phyloP scores from a whole-genome alignment of 2,888 invertebrate genomes.

The Synergus itoensis region DNA sequence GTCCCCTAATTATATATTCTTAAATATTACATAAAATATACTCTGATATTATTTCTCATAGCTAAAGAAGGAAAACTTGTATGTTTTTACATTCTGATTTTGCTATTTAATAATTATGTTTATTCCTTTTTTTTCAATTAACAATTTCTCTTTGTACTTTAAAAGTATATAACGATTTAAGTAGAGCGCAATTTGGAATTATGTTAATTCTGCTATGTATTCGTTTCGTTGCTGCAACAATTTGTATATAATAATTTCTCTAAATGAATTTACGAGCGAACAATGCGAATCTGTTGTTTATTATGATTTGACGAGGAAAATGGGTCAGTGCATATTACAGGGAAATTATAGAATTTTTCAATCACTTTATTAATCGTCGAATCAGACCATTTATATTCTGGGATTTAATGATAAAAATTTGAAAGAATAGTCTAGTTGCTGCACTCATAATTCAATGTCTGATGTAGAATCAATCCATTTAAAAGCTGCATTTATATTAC shows the following conservation, averaged over 20 bases:
- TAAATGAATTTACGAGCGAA: background rate
- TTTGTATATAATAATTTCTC: conserved; percentile 35
- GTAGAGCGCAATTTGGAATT: conserved; percentile 22
- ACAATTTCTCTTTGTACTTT: conserved; percentile 53
- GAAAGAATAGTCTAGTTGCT: conserved; percentile 17
- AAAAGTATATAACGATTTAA: conserved; percentile 25
- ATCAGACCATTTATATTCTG: conserved; percentile 14
- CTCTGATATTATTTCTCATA: conserved; percentile 75
- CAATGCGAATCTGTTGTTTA: conserved; percentile 6
- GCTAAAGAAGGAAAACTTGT: conserved; percentile 58
- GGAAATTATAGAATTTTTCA: conserved; percentile 5
- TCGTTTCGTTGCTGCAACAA: conserved; percentile 27
- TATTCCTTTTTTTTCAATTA: conserved; percentile 53
- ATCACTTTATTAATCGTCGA: background rate
- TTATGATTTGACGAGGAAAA: conserved; percentile 37
- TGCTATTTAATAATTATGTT: conserved; percentile 54
- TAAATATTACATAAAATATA: conserved; percentile 74
- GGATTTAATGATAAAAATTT: background rate
- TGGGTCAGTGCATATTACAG: conserved; percentile 29
- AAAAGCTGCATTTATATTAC: conserved; percentile 38
- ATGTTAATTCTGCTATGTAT: conserved; percentile 12
- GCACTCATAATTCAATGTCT: conserved; percentile 29
- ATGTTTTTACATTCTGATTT: conserved; percentile 17
- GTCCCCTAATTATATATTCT: conserved; percentile 75
- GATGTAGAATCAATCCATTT: conserved; percentile 1